These are phyloP conservation scores for Ectropis grisescens DNA, from an alignment of 1,140 invertebrate genomes.

Conservation along the genomic window DNA sequence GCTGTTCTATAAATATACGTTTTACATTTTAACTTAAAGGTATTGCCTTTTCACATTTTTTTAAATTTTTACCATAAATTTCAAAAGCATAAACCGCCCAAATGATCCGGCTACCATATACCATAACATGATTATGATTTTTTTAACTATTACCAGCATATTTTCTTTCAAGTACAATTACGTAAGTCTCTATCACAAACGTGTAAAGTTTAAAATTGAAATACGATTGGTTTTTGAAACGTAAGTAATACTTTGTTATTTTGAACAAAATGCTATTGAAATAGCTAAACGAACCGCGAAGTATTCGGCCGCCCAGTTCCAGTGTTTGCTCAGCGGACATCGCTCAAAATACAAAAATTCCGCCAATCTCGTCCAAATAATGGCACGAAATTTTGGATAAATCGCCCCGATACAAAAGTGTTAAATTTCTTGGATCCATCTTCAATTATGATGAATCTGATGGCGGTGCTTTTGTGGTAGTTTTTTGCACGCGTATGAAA, in stretches of 20 bases:
- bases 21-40: too few species aligned
- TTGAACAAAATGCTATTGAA: constrained; percentile 33
- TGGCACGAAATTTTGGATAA: constrained; percentile 50
- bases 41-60: too few species aligned
- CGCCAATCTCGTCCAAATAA: constrained; percentile 34
- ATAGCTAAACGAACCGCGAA: constrained; percentile 50
- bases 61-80: constrained; percentile 9
- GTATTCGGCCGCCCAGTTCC: constrained; percentile 40
- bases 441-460: constrained; percentile 56
- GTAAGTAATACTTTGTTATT: too few species aligned
- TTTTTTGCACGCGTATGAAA: too few species aligned
- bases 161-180: too few species aligned
- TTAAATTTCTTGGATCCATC: constrained; percentile 58
- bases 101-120: constrained; percentile 56
- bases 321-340: constrained; percentile 57
- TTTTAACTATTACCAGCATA: constrained; percentile 20
- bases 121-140: constrained; percentile 48
- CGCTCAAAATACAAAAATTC: constrained; percentile 28
- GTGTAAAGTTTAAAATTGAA: constrained; percentile 16
- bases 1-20: too few species aligned
- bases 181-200: too few species aligned
- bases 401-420: constrained; percentile 51
- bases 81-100: constrained; percentile 28
- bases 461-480: constrained; percentile 38
- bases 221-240: too few species aligned